Evolutionary conservation across 2,888 invertebrate species (phyloP).

Genomic region (Aethes cnicana): DNA sequence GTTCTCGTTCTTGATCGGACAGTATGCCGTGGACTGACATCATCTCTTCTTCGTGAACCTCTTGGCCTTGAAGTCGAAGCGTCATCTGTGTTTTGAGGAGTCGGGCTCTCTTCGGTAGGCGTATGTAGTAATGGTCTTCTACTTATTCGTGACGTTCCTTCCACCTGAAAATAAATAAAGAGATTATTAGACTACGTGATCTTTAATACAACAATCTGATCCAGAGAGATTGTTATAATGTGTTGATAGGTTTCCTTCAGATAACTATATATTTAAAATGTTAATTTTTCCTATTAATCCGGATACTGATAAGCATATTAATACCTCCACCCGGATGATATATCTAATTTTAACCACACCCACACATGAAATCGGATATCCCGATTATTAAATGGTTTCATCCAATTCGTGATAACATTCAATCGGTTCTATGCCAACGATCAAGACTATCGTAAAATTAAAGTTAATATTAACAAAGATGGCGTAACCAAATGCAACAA

Average conservation of each 20-base stretch:
- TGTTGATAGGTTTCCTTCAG: too few species aligned
- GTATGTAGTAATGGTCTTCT: conserved; percentile 55
- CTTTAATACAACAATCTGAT: too few species aligned
- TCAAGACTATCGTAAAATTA: neutral
- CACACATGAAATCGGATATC: conserved; percentile 1
- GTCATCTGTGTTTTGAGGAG: conserved; percentile 48
- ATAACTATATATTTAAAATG: neutral
- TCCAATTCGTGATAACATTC: neutral
- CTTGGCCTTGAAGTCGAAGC: conserved; percentile 59
- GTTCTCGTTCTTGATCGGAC: conserved; percentile 56
- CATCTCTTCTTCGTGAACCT: conserved; percentile 58
- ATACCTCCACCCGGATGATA: too few species aligned
- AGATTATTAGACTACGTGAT: too few species aligned
- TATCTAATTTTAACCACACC: conserved; percentile 1
- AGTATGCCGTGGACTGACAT: conserved; percentile 46
- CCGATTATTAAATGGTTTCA: neutral
- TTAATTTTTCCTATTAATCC: neutral
- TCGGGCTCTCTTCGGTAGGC: conserved; percentile 46
- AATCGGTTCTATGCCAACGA: neutral
- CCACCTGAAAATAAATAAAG: conserved; percentile 56
- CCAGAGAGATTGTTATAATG: too few species aligned
- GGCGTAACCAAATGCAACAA: conserved; percentile 39
- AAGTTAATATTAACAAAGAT: conserved; percentile 37
- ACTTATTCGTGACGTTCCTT: conserved; percentile 55
- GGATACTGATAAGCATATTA: conserved; percentile 9